Evolutionary conservation across 2,797 vertebrate species (phyloP).

Genomic region (Pseudomugil gertrudae): DNA sequence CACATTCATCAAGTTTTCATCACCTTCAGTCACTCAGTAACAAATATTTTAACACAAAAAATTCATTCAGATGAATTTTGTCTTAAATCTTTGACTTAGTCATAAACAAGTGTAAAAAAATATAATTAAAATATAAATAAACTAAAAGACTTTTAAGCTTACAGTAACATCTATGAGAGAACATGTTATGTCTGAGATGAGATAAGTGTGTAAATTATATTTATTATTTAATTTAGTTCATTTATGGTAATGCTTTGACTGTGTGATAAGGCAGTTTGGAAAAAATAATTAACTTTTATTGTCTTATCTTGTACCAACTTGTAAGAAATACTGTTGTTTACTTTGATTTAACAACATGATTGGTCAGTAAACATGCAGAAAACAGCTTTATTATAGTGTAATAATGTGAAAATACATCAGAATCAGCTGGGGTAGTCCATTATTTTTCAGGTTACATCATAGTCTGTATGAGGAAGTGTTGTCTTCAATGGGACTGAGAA

Average conservation of each 20-base stretch:
- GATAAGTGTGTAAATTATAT: neutral
- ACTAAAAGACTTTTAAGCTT: neutral
- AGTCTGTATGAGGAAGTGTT: neutral
- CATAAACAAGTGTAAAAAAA: neutral
- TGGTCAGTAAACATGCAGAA: too few relatives aligned
- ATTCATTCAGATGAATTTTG: neutral
- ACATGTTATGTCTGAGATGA: neutral
- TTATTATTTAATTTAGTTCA: too few relatives aligned
- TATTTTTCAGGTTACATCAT: neutral
- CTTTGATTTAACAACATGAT: neutral
- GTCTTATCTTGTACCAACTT: neutral
- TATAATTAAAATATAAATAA: neutral
- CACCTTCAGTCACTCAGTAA: neutral
- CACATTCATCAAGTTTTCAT: neutral
- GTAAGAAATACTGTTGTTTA: neutral
- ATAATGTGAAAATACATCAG: neutral
- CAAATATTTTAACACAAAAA: neutral
- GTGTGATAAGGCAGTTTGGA: too few relatives aligned
- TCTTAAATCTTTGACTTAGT: neutral
- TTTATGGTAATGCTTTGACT: too few relatives aligned
- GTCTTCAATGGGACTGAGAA: slow-evolving; percentile 28
- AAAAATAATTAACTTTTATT: too few relatives aligned
- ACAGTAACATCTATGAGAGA: too few relatives aligned
- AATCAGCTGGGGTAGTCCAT: neutral
- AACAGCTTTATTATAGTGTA: neutral